These are phyloP conservation scores for Muntiacus reevesi DNA, from an alignment of 2,113 vertebrate species.

Conservation along the genomic window DNA sequence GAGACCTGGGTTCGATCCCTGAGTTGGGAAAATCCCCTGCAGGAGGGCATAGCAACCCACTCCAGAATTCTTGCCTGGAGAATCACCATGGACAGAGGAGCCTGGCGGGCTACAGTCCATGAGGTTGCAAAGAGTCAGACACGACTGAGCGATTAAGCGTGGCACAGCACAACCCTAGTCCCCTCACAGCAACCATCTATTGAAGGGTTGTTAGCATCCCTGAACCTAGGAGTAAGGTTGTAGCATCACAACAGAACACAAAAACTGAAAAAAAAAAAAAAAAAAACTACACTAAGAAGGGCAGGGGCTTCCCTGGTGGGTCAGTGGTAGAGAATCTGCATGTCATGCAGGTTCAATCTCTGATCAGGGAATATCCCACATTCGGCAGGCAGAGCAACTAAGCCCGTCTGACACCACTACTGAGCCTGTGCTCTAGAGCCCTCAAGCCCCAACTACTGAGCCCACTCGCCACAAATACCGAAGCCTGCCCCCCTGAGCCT, in stretches of 20 bases:
- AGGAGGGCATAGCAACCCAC: neutral
- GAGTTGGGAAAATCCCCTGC: neutral
- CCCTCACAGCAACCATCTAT: neutral
- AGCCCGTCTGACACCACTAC: neutral
- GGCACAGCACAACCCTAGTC: neutral
- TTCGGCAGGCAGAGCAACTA: neutral
- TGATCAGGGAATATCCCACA: neutral
- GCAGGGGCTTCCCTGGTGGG: neutral
- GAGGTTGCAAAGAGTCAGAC: neutral
- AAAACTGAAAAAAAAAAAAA: neutral
- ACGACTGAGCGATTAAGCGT: rapidly evolving
- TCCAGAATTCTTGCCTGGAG: neutral
- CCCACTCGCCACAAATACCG: neutral
- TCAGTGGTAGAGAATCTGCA: neutral
- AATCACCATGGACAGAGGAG: neutral
- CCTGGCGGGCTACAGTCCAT: neutral
- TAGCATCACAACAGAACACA: neutral
- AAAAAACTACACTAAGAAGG: neutral
- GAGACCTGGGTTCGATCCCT: neutral
- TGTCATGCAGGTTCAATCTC: neutral
- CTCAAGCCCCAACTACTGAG: neutral
- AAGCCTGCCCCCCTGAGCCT: neutral
- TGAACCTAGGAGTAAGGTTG: neutral
- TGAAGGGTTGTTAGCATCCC: neutral
- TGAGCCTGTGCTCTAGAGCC: neutral